Evolutionary conservation across 2,113 vertebrate genomes (phyloP).

Genomic region (Aptenodytes patagonicus): DNA sequence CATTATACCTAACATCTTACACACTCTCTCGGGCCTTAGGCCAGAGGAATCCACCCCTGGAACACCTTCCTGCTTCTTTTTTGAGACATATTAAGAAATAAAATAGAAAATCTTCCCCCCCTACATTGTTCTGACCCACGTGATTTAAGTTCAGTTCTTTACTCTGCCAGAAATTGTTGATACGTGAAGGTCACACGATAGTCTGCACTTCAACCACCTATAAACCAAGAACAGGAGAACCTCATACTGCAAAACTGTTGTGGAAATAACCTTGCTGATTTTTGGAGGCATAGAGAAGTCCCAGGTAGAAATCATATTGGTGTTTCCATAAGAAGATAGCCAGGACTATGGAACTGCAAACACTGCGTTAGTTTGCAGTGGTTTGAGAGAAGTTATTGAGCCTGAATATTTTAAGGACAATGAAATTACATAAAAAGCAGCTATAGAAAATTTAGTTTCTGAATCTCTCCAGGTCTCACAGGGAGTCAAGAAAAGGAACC

Average conservation of each 20-base stretch:
- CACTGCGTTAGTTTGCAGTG: background rate
- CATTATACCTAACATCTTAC: background rate
- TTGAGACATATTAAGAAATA: background rate
- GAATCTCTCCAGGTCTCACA: background rate
- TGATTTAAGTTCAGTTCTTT: background rate
- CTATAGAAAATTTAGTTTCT: background rate
- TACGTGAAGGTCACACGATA: fast-evolving
- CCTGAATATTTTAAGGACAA: background rate
- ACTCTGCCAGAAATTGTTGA: background rate
- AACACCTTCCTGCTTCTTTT: background rate
- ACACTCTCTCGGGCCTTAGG: too few species aligned
- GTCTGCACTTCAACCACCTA: background rate
- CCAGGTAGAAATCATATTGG: background rate
- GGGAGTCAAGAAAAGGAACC: background rate
- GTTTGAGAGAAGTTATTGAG: background rate
- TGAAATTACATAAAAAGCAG: background rate
- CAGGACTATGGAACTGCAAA: background rate
- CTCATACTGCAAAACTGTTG: background rate
- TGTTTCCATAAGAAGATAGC: background rate
- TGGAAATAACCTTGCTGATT: background rate
- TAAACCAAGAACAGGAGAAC: background rate
- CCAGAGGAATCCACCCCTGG: background rate
- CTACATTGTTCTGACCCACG: background rate
- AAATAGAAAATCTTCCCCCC: background rate
- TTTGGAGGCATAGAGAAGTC: background rate